Conservation (phyloP, 2,888 invertebrate genomes). For the Netelia virgata region DNA sequence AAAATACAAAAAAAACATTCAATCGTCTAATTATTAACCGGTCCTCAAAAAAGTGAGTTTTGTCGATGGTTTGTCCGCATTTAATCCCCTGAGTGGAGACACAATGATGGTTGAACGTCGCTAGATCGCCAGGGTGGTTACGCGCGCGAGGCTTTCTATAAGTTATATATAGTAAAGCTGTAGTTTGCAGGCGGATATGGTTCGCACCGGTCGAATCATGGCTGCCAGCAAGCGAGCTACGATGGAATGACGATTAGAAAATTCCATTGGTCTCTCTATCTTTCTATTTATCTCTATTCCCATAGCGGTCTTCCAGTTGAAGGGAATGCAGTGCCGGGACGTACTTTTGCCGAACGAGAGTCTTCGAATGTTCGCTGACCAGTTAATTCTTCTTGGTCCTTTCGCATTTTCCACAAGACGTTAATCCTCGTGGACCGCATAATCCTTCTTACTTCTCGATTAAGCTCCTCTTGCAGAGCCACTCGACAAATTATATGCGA, state of each 20-base stretch:
- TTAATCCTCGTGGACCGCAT: neutral
- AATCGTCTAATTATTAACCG: too few species aligned
- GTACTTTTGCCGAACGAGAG: conserved; percentile 19
- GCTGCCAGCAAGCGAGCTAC: conserved; percentile 65
- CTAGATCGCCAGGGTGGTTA: too few species aligned
- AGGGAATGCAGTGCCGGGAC: conserved; percentile 30
- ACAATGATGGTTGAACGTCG: too few species aligned
- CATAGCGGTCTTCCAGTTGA: conserved; percentile 53
- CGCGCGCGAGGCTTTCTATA: neutral
- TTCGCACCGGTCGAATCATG: conserved; percentile 58
- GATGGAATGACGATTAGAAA: conserved; percentile 82
- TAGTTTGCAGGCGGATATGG: conserved; percentile 33
- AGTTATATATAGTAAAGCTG: conserved; percentile 34
- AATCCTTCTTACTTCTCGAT: neutral
- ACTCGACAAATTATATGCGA: too few species aligned
- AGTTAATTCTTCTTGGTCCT: neutral
- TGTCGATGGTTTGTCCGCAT: too few species aligned
- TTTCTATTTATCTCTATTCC: conserved; percentile 20
- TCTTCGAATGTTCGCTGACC: neutral
- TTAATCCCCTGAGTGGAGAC: too few species aligned
- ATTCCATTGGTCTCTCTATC: conserved; percentile 75
- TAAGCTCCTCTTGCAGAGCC: too few species aligned
- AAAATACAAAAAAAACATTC: too few species aligned
- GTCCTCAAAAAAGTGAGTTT: too few species aligned
- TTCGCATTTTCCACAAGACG: neutral